Base-by-base conservation (phyloP, 2,113 vertebrate species). In the Vulpes ferrilata region DNA sequence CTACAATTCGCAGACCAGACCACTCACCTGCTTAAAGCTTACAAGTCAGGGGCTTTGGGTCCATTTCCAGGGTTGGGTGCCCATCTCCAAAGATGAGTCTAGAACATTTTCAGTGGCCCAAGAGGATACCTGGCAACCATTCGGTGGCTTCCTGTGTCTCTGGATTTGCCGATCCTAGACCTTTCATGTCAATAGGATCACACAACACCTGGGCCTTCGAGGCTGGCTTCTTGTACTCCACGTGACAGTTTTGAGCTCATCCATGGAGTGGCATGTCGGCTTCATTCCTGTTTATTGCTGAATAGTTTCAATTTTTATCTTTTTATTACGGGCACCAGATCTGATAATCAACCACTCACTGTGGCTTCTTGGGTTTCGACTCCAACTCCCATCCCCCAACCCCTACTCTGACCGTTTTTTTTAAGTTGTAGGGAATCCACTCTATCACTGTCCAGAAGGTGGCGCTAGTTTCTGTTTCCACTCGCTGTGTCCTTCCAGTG, bases 171-270 rank as follows among this genome's bases (percentile, higher is more conserved):
- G 8, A 2, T 15, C 65, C 15, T 1, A 20, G 62, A 19, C 30
- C 30, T 35, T 57, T 71, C 27, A 5, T 62, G 25, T 23, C 7
- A 5, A 3, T 16, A 53, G 48, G 23, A 30, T 89, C 35, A 1
- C 4, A 1, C 11, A 7, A 2, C 0, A 5, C 0, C 1, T 7
- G 7, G 48, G 16, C 30, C 48, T 22, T 30, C 0, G 43, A 25
- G 55, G 3, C 85, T 62, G 76, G 59, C 13, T 65, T 23, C 35
- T 30, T 51, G 25, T n/a, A 7, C 9, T 7, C 19, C 17, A 19
- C 25, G 0, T 10, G 12, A 35, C 23, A 16, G 64, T 17, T 59
- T 35, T 16, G 15, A 5, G 74, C 23, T 48, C 11, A 15, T 25
- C 73, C 59, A 3, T 9, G 11, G 2, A 13, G 59, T 23, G 11